A percentile compares a stretch with the other conserved stretches of the same genome.
Conservation (phyloP, 2,113 vertebrate species). For the Platichthys stellatus region DNA sequence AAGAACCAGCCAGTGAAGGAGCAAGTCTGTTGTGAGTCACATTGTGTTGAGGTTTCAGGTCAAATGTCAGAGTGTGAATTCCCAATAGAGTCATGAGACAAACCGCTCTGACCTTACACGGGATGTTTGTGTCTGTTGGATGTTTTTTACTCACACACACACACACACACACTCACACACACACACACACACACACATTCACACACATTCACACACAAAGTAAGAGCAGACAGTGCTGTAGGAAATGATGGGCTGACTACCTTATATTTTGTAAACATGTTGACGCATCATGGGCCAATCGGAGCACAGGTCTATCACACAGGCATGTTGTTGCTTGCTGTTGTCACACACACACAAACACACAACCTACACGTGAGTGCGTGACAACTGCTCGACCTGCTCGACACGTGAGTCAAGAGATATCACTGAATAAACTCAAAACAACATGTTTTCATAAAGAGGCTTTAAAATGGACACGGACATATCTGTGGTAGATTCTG, state of each 20-base stretch:
- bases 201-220: slow-evolving; percentile 3
- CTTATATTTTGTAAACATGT: slow-evolving; percentile 72
- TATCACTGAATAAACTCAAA: no score
- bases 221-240: slow-evolving; percentile 40
- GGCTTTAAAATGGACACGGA: no score
- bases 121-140: slow-evolving; percentile 56
- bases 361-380: not conserved
- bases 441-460: no score
- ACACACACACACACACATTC: not conserved
- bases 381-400: not conserved
- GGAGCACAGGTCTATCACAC: slow-evolving; percentile 29
- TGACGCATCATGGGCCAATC: slow-evolving; percentile 51
- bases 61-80: slow-evolving; percentile 44
- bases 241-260: slow-evolving; percentile 47
- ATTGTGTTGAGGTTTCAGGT: slow-evolving; percentile 20
- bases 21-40: slow-evolving; percentile 19
- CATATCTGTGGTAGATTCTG: no score
- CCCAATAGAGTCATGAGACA: slow-evolving; percentile 58
- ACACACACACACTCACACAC: slow-evolving; percentile 26
- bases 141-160: slow-evolving; percentile 34
- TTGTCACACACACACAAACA: not conserved
- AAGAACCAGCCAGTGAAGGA: not conserved
- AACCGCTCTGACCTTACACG: slow-evolving; percentile 19
- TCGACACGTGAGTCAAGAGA: no score
- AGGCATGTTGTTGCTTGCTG: slow-evolving; percentile 52